Evolutionary conservation across 2,888 invertebrate genomes (phyloP).

Genomic region (Onchidella celtica): DNA sequence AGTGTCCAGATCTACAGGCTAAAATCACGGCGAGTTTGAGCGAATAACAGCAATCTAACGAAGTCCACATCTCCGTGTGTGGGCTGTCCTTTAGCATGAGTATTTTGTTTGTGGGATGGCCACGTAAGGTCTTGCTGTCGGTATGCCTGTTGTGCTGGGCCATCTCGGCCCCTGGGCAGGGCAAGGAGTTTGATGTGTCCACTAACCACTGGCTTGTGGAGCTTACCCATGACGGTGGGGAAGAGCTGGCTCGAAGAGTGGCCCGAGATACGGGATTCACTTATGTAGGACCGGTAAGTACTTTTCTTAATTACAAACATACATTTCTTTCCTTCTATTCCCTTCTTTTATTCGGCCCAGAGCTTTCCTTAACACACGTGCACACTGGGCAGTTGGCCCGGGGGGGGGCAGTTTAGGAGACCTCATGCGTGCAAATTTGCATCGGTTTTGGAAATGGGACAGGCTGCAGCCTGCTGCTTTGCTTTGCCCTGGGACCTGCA

Average conservation of each 20-base stretch:
- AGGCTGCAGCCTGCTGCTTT: no score
- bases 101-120: slow-evolving; percentile 48
- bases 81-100: slow-evolving; percentile 49
- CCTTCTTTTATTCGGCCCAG: neutral
- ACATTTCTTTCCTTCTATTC: neutral
- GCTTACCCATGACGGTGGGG: slow-evolving; percentile 87
- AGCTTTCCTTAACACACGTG: neutral
- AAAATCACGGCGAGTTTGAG: no score
- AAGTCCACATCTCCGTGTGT: neutral
- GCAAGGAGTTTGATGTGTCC: slow-evolving; percentile 85
- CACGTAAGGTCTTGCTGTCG: slow-evolving; percentile 45
- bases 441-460: no score
- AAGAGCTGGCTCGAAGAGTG: slow-evolving; percentile 88
- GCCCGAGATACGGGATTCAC: slow-evolving; percentile 95
- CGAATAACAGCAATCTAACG: neutral
- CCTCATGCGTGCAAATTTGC: no score
- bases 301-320: neutral
- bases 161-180: slow-evolving; percentile 13
- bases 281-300: slow-evolving; percentile 95
- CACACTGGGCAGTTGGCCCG: no score
- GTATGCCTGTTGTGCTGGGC: slow-evolving; percentile 39
- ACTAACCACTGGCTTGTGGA: slow-evolving; percentile 97
- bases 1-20: no score
- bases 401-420: no score
- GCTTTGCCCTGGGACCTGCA: no score